A percentile compares a stretch with the other conserved stretches of the same genome.
phyloP scores from a whole-genome alignment of 2,797 vertebrate genomes.

The Cheirogaleus major region DNA sequence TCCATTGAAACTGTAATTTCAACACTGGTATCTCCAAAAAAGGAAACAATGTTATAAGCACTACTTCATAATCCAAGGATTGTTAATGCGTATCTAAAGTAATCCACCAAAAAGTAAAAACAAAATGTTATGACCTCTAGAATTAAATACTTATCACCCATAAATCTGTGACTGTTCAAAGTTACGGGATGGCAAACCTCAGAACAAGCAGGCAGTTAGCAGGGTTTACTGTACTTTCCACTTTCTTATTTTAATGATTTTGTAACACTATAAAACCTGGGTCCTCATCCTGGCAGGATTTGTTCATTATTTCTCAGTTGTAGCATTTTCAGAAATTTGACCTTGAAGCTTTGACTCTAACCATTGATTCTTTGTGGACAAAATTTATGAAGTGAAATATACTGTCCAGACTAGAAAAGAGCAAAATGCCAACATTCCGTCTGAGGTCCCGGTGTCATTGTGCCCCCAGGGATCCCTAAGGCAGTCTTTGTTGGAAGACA shows the following conservation, averaged over 20 bases:
- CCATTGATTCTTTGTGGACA: background rate
- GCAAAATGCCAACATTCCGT: background rate
- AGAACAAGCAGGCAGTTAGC: background rate
- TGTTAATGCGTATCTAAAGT: background rate
- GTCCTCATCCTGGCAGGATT: background rate
- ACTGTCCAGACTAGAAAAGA: background rate
- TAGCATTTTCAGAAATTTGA: constrained; percentile 23
- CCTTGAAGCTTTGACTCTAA: background rate
- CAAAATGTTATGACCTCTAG: background rate
- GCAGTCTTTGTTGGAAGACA: background rate
- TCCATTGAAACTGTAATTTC: constrained; percentile 10
- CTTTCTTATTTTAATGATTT: background rate
- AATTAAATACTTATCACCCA: background rate
- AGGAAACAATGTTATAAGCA: background rate
- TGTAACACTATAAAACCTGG: background rate
- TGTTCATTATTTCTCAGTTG: background rate
- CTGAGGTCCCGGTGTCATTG: background rate
- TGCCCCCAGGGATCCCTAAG: background rate
- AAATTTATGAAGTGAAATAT: background rate
- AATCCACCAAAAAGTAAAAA: background rate
- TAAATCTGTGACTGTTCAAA: background rate
- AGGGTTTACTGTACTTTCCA: background rate
- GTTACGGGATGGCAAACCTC: background rate
- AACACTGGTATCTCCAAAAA: background rate
- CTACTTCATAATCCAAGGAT: background rate